Base-by-base conservation (phyloP, 2,113 vertebrate genomes). In the Macaca mulatta region DNA sequence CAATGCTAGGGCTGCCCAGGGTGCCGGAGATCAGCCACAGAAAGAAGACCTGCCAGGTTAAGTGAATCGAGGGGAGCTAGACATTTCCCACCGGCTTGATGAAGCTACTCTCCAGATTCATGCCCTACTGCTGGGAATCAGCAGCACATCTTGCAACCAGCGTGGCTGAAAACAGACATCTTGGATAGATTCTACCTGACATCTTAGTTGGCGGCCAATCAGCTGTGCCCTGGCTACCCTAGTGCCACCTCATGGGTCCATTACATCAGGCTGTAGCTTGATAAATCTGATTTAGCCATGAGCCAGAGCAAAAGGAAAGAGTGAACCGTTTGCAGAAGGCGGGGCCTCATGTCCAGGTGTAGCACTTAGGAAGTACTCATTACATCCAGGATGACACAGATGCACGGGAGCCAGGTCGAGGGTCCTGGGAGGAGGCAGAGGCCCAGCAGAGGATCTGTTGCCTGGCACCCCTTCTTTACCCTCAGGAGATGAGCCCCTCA, bases 1-100 rank as follows among this genome's bases (percentile, higher is more conserved):
- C 27, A n/a, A 45, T 5, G 69, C 8, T 23, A 27, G 45, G 43
- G n/a, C 64, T 35, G 27, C 69, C 55, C 3, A 14, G 30, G n/a
- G 13, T 13, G 2, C 30, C 8, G n/a, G 43, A 50, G 27, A 25
- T 9, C 48, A 40, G 4, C 2, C 22, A 18, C 1, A 22, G n/a
- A 23, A 32, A 23, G 69, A 35, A 16, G 7, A 18, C 30, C 40
- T 61, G 30, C 27, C 13, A 2, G 32, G 50, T 25, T 22, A 18
- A 32, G 38, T 18, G 52, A 72, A 40, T 16, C 0, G 13, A 14
- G 52, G 25, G 30, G 59, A 8, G 4, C 22, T 13, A 6, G 64
- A 17, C 25, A 1, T 32, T 59, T 38, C 84, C 23, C 8, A 12
- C 3, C 1, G 5, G 35, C 40, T 55, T 2, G 0, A 8, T 17